Evolutionary conservation across 2,797 vertebrate genomes (phyloP).

Genomic region (Xiphorhynchus erythropygius): DNA sequence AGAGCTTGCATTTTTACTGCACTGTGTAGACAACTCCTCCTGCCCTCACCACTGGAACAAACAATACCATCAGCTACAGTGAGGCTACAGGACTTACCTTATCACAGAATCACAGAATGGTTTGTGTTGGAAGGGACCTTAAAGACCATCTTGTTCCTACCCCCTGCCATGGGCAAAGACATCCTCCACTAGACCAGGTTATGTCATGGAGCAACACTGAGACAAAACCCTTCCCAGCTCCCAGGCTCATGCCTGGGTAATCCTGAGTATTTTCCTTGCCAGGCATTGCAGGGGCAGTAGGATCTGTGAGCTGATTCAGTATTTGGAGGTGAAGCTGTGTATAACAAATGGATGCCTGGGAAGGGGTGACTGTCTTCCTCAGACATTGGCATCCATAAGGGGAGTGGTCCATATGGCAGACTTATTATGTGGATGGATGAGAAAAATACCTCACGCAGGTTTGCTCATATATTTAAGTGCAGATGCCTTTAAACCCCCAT

Average conservation of each 20-base stretch:
- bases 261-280: neutral
- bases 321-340: neutral
- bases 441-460: neutral
- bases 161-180: neutral
- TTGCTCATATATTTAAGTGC: neutral
- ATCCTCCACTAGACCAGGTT: neutral
- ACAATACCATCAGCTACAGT: neutral
- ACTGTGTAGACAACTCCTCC: rapidly evolving
- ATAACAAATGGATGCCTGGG: neutral
- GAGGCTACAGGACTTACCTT: neutral
- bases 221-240: neutral
- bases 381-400: rapidly evolving
- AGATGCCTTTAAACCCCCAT: neutral
- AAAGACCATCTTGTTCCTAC: neutral
- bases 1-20: neutral
- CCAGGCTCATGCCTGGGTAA: neutral
- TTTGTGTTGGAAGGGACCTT: neutral
- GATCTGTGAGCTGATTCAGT: neutral
- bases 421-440: neutral
- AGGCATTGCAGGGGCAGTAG: neutral
- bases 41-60: neutral
- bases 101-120: neutral
- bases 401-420: neutral
- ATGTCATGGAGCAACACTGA: neutral
- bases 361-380: neutral